phyloP scores from a whole-genome alignment of 1,140 invertebrate genomes.

The Hypothenemus hampei region DNA sequence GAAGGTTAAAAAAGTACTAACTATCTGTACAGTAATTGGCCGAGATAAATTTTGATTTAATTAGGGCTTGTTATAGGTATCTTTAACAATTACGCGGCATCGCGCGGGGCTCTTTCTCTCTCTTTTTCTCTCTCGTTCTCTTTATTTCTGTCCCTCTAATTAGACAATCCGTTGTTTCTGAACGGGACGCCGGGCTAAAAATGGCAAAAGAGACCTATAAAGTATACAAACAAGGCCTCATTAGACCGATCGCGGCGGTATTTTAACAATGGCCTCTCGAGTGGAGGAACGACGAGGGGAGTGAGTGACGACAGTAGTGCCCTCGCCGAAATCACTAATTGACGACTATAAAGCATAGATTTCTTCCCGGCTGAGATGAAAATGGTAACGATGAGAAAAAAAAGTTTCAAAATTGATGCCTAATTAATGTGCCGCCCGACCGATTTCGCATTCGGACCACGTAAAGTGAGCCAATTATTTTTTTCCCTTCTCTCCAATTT shows the following conservation, averaged over 20 bases:
- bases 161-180: slow-evolving; percentile 35
- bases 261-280: slow-evolving; percentile 36
- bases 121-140: no score
- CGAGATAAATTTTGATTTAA: slow-evolving; percentile 22
- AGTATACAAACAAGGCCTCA: slow-evolving; percentile 38
- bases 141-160: slow-evolving; percentile 38
- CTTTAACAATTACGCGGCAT: slow-evolving; percentile 37
- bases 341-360: slow-evolving; percentile 20
- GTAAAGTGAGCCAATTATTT: slow-evolving; percentile 7
- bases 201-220: slow-evolving; percentile 37
- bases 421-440: slow-evolving; percentile 19
- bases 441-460: slow-evolving; percentile 4
- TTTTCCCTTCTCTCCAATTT: no score
- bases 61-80: slow-evolving; percentile 35
- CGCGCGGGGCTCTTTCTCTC: slow-evolving; percentile 32
- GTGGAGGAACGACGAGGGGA: slow-evolving; percentile 28
- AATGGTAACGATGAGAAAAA: no score
- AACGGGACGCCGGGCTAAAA: slow-evolving; percentile 33
- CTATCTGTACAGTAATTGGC: background rate
- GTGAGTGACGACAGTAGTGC: slow-evolving; percentile 26
- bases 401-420: background rate
- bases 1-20: background rate
- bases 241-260: slow-evolving; percentile 35
- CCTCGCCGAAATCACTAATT: slow-evolving; percentile 31
- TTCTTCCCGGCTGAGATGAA: no score